Evolutionary conservation across 1,140 invertebrate species (phyloP), one percentile per base, ranked within the genome.

Genomic region (Olivierus martensii): DNA sequence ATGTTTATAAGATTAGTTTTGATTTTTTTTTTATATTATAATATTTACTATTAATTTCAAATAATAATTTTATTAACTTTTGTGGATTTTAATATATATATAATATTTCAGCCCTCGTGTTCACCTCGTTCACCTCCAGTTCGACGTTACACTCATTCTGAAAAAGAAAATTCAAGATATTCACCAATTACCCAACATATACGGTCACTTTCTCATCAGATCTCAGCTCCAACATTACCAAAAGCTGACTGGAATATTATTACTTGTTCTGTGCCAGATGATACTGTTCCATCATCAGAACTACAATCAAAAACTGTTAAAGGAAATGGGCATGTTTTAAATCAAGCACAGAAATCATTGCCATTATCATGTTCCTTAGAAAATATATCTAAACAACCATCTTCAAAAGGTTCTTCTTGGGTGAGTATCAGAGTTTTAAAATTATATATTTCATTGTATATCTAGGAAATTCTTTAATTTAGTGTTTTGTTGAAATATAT

Each of bases 71-170:
- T 52, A 5, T 14, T 43, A 14, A 36, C 14, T 21, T 21, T n/a
- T 43, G 11, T 18, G 15, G 3, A 51, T 35, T 6, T 51, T 22
- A 15, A 14, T 21, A 28, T 11, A 35, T 6, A 11, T 28, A 11
- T 15, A 21, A 36, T 7, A 21, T 55, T 55, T 34, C 45, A 58
- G 56, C 46, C 44, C 6, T 44, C 55, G 28, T 52, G 51, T n/a
- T 59, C 58, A 17, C 57, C 57, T 12, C 50, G 51, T 34, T 58
- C 58, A 9, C 58, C 55, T 2, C 53, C 56, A 21, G 36, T 46
- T 12, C 38, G 28, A 11, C 52, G 52, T 14, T 38, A 58, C 22
- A 39, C 18, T 36, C 43, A 51, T 37, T 43, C 38, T 45, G 57
- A 58, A 18, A 54, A 45, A 41, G 57, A 58, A 46, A 58, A 37